Conservation (phyloP, 64 coral and sea anemone genomes). For the Montipora efflorescens region DNA sequence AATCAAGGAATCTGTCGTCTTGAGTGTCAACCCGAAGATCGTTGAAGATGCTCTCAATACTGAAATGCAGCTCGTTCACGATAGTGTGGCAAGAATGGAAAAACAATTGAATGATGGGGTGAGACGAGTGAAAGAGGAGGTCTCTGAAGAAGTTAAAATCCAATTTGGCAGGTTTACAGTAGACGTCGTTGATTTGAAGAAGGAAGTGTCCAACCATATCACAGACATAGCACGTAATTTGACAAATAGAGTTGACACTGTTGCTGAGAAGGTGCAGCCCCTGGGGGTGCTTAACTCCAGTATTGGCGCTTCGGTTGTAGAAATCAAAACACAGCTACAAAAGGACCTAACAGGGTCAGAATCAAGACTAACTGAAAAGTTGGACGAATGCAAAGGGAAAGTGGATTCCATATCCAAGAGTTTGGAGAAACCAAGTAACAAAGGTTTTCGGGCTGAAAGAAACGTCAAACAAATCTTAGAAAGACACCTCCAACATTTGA, state of each 20-base stretch:
- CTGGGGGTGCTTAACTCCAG: background rate
- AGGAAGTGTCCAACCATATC: background rate
- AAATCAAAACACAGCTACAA: background rate
- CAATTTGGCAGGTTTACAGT: background rate
- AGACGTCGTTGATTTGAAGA: background rate
- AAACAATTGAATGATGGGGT: no score
- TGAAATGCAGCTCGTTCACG: conserved; percentile 35
- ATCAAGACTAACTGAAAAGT: background rate
- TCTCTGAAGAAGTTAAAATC: no score
- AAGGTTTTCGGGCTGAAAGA: conserved; percentile 31
- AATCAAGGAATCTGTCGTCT: conserved; percentile 8
- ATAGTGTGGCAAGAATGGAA: background rate
- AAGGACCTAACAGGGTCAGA: background rate
- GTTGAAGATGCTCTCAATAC: conserved; percentile 9
- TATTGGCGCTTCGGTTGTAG: background rate
- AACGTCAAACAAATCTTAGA: background rate
- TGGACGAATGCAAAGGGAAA: background rate
- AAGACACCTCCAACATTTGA: background rate
- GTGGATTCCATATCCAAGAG: background rate
- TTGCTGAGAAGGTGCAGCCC: background rate
- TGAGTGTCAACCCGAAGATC: conserved; percentile 12
- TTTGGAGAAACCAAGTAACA: background rate
- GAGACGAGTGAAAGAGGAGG: no score
- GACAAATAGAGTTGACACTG: background rate
- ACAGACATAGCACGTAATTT: background rate